These are phyloP conservation scores for Cryptoprocta ferox DNA, from an alignment of 2,797 vertebrate species.

Conservation along the genomic window DNA sequence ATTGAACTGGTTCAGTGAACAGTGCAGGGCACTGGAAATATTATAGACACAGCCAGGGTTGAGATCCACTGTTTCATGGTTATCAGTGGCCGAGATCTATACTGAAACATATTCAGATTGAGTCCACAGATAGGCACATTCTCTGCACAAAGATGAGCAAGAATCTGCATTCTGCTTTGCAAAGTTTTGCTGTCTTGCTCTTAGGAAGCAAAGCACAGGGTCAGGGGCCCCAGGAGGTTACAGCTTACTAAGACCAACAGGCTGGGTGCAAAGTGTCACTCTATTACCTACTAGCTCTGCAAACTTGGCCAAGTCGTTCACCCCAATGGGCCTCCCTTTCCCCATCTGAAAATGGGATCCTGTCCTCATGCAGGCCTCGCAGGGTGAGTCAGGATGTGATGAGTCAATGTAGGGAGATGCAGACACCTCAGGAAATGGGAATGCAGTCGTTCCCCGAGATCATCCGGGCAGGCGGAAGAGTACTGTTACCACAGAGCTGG, in stretches of 20 bases:
- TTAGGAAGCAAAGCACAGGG: neutral
- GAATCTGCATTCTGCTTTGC: rapidly evolving
- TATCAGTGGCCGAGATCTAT: neutral
- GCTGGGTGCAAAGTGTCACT: neutral
- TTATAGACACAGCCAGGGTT: neutral
- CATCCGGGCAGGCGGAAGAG: neutral
- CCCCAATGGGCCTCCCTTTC: neutral
- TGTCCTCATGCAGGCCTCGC: neutral
- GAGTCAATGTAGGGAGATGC: rapidly evolving
- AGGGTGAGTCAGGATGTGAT: neutral
- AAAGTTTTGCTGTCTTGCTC: neutral
- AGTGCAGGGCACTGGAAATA: neutral
- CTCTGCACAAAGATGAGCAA: neutral
- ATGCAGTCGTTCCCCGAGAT: neutral
- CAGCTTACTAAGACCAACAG: neutral
- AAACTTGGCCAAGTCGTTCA: neutral
- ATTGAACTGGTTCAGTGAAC: neutral
- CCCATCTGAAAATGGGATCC: neutral
- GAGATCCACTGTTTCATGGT: neutral
- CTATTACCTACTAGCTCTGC: neutral
- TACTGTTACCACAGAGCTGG: rapidly evolving
- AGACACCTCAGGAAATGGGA: neutral
- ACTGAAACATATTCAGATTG: neutral
- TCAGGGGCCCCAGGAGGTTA: too few species aligned
- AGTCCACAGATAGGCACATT: neutral